Percentiles rank a stretch among this genome's conserved stretches.
phyloP scores from a whole-genome alignment of 2,888 invertebrate species.

The Belgica antarctica region DNA sequence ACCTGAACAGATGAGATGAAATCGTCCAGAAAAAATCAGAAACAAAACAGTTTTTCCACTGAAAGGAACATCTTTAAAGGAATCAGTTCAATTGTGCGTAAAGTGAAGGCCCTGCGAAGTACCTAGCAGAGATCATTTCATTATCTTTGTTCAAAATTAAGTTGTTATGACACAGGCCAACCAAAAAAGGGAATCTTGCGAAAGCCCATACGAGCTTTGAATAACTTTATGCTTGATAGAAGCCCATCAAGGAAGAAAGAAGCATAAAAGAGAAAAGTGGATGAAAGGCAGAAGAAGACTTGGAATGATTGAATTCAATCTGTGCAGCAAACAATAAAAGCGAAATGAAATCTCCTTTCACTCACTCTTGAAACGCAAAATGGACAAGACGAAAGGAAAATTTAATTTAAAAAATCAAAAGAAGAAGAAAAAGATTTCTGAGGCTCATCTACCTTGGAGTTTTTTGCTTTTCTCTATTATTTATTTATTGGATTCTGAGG shows the following conservation, averaged over 20 bases:
- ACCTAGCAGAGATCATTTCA: slow-evolving; percentile 18
- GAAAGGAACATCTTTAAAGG: slow-evolving; percentile 14
- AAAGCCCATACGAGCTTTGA: slow-evolving; percentile 33
- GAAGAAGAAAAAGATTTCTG: no score
- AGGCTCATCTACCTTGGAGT: not conserved
- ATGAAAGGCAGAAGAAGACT: no score
- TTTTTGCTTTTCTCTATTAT: slow-evolving; percentile 18
- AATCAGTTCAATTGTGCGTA: slow-evolving; percentile 42
- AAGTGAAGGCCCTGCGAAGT: slow-evolving; percentile 21
- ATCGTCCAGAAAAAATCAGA: not conserved
- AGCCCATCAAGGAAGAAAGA: not conserved
- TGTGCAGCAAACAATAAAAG: not conserved
- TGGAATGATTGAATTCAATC: slow-evolving; percentile 36
- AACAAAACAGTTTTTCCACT: not conserved
- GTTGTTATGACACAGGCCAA: slow-evolving; percentile 43
- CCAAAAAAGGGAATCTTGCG: not conserved
- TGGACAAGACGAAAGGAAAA: slow-evolving; percentile 43
- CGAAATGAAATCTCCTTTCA: slow-evolving; percentile 10
- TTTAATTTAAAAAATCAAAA: slow-evolving; percentile 41
- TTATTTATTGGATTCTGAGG: slow-evolving; percentile 43
- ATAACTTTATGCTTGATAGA: slow-evolving; percentile 6
- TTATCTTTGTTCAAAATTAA: slow-evolving; percentile 40
- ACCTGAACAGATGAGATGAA: slow-evolving; percentile 8
- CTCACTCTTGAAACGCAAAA: slow-evolving; percentile 9
- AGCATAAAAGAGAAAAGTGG: not conserved